Conservation (phyloP, 2,888 invertebrate genomes). For the Andrena marginata region DNA sequence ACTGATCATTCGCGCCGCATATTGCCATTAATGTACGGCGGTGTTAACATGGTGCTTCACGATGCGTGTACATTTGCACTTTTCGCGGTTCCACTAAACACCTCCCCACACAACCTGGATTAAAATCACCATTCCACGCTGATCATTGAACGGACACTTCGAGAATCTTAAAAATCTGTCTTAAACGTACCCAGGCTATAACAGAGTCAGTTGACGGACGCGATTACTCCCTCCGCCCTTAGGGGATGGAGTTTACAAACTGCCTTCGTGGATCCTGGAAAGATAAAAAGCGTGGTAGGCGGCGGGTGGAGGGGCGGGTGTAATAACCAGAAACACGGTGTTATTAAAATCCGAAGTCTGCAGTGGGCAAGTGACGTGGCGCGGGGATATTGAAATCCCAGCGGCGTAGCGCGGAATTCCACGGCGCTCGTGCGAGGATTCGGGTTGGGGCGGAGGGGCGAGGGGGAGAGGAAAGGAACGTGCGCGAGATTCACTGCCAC, state of each 20-base stretch:
- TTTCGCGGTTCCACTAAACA: too few species aligned
- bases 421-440: constrained; percentile 34
- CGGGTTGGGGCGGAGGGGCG: too few species aligned
- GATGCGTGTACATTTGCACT: not conserved
- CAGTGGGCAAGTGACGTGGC: constrained; percentile 14
- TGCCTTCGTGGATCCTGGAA: too few species aligned
- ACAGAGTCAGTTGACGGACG: not conserved
- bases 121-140: too few species aligned
- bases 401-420: constrained; percentile 32
- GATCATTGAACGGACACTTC: too few species aligned
- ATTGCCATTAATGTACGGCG: constrained; percentile 21
- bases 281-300: not conserved
- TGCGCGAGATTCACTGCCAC: constrained; percentile 51
- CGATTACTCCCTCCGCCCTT: not conserved
- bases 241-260: constrained; percentile 3
- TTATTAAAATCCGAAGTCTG: constrained; percentile 65
- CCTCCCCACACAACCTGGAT: too few species aligned
- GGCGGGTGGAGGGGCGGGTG: not conserved
- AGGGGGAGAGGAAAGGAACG: constrained; percentile 28
- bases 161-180: too few species aligned
- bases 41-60: constrained; percentile 6
- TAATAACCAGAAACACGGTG: constrained; percentile 50
- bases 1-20: constrained; percentile 41
- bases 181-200: too few species aligned
- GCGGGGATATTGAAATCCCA: constrained; percentile 68